Conservation (phyloP, 2,113 vertebrate species). For the Ranitomeya variabilis region DNA sequence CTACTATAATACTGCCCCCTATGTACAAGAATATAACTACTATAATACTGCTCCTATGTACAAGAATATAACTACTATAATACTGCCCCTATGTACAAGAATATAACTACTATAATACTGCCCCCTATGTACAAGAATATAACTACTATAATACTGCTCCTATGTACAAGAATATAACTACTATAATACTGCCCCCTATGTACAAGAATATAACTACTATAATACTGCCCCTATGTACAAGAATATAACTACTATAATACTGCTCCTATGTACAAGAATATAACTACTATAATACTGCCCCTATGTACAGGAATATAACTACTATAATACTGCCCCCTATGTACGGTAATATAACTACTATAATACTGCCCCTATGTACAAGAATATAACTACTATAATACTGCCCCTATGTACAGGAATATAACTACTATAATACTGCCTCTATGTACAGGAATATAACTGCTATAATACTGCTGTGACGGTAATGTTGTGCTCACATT, state of each 20-base stretch:
- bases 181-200: slow-evolving; percentile 12
- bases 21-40: slow-evolving; percentile 15
- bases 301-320: neutral
- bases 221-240: neutral
- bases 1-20: slow-evolving; percentile 5
- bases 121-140: neutral
- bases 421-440: slow-evolving; percentile 7
- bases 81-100: slow-evolving; percentile 1
- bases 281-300: neutral
- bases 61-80: slow-evolving; percentile 20
- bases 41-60: slow-evolving; percentile 14
- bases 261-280: neutral
- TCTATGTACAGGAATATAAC: neutral
- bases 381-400: slow-evolving; percentile 5
- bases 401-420: slow-evolving; percentile 9
- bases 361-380: neutral
- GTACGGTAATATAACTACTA: neutral
- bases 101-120: slow-evolving; percentile 27
- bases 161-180: slow-evolving; percentile 17
- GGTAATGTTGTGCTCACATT: slow-evolving; percentile 17
- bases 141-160: slow-evolving; percentile 14
- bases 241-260: no score
- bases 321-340: neutral
- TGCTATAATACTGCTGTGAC: neutral
- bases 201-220: slow-evolving; percentile 11